Conservation (phyloP, 2,797 vertebrate species). For the Cyprinodon diabolis region DNA sequence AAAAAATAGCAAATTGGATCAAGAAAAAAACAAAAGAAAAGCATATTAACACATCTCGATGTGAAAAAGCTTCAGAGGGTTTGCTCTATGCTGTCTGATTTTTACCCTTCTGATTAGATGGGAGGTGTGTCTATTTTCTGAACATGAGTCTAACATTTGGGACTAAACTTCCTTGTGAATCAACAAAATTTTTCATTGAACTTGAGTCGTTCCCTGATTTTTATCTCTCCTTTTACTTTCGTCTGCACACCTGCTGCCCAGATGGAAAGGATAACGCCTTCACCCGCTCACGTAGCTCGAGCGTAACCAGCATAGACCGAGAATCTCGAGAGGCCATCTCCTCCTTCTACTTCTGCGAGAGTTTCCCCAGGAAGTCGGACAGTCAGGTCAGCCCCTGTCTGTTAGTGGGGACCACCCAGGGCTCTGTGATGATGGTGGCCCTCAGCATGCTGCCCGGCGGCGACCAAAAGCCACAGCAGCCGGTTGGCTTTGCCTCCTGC, state of each 20-base stretch:
- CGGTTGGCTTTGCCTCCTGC: constrained; percentile 89
- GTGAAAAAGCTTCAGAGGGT: constrained; percentile 36
- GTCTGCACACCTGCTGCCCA: constrained; percentile 54
- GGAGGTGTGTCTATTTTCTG: background rate
- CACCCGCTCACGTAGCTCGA: constrained; percentile 95
- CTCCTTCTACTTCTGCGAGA: constrained; percentile 93
- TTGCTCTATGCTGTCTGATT: constrained; percentile 2
- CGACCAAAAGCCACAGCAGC: constrained; percentile 91
- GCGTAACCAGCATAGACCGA: constrained; percentile 95
- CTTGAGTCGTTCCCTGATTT: constrained; percentile 25
- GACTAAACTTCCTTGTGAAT: constrained; percentile 6
- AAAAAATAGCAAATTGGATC: constrained; percentile 8
- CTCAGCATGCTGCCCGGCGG: constrained; percentile 88
- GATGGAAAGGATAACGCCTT: constrained; percentile 94
- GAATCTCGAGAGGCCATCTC: constrained; percentile 95
- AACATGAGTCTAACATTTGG: constrained; percentile 24
- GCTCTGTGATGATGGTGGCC: constrained; percentile 87
- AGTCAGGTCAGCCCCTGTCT: constrained; percentile 83
- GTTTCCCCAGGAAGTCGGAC: constrained; percentile 88
- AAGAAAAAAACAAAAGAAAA: constrained; percentile 22
- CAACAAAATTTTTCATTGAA: constrained; percentile 3
- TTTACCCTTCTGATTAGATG: background rate
- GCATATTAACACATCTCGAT: constrained; percentile 44
- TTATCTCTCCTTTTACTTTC: constrained; percentile 34
- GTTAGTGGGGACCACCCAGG: constrained; percentile 93